These are phyloP conservation scores for Sylvietta virens DNA, from an alignment of 2,113 vertebrate species.

Conservation along the genomic window DNA sequence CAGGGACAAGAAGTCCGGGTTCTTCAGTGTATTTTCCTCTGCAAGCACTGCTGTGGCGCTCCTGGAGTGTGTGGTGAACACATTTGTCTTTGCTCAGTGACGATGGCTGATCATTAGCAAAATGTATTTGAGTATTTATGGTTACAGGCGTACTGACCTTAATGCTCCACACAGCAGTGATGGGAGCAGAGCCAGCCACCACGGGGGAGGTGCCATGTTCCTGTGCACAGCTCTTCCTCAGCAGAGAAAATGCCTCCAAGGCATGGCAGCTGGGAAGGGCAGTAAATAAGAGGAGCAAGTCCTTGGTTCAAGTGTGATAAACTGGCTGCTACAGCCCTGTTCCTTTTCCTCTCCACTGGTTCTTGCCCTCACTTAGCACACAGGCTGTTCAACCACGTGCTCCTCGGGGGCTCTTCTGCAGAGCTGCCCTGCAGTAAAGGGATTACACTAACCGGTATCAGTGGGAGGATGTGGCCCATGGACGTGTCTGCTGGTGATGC, in stretches of 20 bases:
- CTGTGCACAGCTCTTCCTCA: not conserved
- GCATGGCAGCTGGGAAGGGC: not conserved
- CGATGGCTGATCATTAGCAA: slow-evolving; percentile 45
- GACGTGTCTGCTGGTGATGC: not conserved
- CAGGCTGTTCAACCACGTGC: not conserved
- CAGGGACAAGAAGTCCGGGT: slow-evolving; percentile 27
- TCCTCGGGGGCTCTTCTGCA: not conserved
- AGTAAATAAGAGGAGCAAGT: not conserved
- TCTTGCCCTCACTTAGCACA: not conserved
- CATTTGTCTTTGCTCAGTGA: slow-evolving; percentile 48
- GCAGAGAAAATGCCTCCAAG: not conserved
- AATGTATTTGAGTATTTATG: slow-evolving; percentile 56
- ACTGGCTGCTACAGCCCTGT: not conserved
- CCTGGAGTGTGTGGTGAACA: not conserved
- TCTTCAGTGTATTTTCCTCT: slow-evolving; percentile 22
- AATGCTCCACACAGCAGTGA: not conserved
- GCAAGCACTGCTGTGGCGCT: not conserved
- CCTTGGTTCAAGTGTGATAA: not conserved
- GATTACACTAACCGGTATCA: not conserved
- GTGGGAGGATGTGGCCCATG: not conserved
- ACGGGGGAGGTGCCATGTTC: not conserved
- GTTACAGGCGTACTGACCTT: slow-evolving; percentile 34
- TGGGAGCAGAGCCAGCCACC: not conserved
- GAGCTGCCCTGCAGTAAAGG: not conserved
- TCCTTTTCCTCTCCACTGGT: not conserved